Conservation (phyloP, 2,113 vertebrate genomes). For the Ceratotherium simum region DNA sequence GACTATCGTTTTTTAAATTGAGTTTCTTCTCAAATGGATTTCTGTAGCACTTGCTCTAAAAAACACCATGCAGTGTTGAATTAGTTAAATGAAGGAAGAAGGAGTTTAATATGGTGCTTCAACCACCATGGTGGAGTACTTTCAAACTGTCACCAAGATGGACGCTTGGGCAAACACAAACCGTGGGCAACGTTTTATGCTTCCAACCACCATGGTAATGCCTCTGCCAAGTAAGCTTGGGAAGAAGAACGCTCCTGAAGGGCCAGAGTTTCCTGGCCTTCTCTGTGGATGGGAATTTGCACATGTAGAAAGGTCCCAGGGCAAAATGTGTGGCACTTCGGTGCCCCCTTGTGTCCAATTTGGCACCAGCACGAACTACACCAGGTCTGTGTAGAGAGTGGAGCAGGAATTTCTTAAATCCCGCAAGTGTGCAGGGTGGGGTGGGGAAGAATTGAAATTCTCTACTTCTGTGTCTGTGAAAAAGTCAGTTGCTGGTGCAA, state of each 20-base stretch:
- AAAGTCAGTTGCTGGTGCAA: conserved; percentile 27
- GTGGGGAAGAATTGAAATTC: neutral
- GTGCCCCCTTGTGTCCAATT: conserved; percentile 84
- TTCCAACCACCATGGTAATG: neutral
- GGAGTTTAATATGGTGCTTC: conserved; percentile 28
- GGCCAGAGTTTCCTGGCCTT: conserved; percentile 60
- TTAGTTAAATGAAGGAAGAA: neutral
- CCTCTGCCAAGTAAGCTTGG: conserved; percentile 53
- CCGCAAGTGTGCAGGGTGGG: neutral
- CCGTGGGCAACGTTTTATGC: neutral
- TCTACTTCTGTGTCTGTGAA: conserved; percentile 21
- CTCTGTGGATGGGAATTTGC: conserved; percentile 45
- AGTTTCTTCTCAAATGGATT: conserved; percentile 37
- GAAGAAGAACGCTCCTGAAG: conserved; percentile 41
- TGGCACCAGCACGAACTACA: conserved; percentile 74
- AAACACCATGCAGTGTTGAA: neutral
- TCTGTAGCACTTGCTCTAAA: conserved; percentile 38
- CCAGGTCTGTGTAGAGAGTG: conserved; percentile 4
- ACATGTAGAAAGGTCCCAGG: conserved; percentile 75
- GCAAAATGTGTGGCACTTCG: conserved; percentile 83
- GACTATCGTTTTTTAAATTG: conserved; percentile 10
- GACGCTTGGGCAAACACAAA: conserved; percentile 32
- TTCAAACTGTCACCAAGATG: conserved; percentile 49
- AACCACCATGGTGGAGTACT: conserved; percentile 10
- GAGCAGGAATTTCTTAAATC: conserved; percentile 57